Percentiles rank a stretch among this genome's conserved stretches.
Evolutionary conservation across 2,888 invertebrate genomes (phyloP).

Genomic region (Allacma fusca): DNA sequence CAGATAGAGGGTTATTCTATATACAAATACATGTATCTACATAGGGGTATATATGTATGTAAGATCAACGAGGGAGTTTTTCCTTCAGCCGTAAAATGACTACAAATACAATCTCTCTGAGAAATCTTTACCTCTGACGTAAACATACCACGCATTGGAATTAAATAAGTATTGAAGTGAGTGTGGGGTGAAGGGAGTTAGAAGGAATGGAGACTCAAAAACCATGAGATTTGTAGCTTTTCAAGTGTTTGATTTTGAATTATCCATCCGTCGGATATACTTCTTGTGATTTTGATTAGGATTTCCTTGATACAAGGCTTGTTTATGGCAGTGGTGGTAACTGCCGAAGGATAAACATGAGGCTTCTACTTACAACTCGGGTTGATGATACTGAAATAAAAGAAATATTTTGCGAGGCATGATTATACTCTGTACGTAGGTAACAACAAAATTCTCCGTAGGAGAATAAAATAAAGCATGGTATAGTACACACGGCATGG

Average conservation of each 20-base stretch:
- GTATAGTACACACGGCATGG: slow-evolving; percentile 20
- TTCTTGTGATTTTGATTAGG: not conserved
- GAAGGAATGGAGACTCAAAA: not conserved
- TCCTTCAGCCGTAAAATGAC: too few species aligned
- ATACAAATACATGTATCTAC: too few species aligned
- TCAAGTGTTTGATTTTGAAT: slow-evolving; percentile 24
- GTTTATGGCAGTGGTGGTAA: slow-evolving; percentile 18
- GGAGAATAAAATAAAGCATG: slow-evolving; percentile 18
- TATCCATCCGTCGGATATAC: not conserved
- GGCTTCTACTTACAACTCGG: not conserved
- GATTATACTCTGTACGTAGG: not conserved
- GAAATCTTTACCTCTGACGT: too few species aligned
- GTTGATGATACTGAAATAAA: not conserved
- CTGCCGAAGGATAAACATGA: slow-evolving; percentile 11
- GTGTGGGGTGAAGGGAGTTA: not conserved
- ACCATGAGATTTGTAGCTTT: slow-evolving; percentile 29
- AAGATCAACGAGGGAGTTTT: too few species aligned
- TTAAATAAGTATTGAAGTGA: not conserved
- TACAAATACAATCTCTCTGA: too few species aligned
- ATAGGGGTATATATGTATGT: too few species aligned
- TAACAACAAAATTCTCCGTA: too few species aligned
- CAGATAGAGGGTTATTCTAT: too few species aligned
- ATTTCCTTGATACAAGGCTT: slow-evolving; percentile 8
- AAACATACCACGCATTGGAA: too few species aligned
- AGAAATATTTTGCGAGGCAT: not conserved